Percentiles rank a stretch among this genome's conserved stretches.
Evolutionary conservation across 2,888 invertebrate genomes (phyloP).

Genomic region (Parascotia fuliginaria): DNA sequence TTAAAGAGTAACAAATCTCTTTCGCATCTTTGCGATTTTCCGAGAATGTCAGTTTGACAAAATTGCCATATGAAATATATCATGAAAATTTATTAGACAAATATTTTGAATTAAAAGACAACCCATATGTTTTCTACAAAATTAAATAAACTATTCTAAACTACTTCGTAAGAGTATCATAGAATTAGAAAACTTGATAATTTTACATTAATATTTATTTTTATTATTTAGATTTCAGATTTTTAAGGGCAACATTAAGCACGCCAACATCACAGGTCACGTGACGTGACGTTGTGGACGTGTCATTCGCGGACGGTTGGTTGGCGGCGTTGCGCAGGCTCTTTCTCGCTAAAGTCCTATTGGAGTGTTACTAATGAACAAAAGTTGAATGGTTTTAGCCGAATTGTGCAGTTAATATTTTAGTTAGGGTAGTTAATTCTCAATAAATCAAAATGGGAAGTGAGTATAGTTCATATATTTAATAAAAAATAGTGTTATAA

Average conservation of each 20-base stretch:
- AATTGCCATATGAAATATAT: not conserved
- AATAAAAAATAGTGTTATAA: constrained; percentile 70
- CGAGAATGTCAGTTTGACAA: not conserved
- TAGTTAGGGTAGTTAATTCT: constrained; percentile 83
- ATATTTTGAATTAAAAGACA: too few species aligned
- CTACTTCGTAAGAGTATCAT: too few species aligned
- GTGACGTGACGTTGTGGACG: constrained; percentile 88
- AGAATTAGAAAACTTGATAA: not conserved
- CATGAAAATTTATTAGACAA: too few species aligned
- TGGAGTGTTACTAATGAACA: constrained; percentile 81
- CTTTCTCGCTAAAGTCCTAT: constrained; percentile 78
- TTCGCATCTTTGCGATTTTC: not conserved
- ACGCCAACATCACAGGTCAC: constrained; percentile 91
- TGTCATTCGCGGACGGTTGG: constrained; percentile 84
- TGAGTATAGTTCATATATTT: constrained; percentile 82
- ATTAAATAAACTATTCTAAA: too few species aligned
- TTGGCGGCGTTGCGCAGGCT: constrained; percentile 85
- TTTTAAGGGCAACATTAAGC: constrained; percentile 64
- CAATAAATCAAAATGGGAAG: constrained; percentile 87
- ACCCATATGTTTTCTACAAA: too few species aligned
- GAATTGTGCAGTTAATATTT: constrained; percentile 74
- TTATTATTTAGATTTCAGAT: not conserved
- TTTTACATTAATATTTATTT: not conserved
- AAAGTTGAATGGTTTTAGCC: constrained; percentile 85
- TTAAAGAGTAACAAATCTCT: too few species aligned